phyloP scores from a whole-genome alignment of 1,140 invertebrate genomes.

The Metaphire vulgaris region DNA sequence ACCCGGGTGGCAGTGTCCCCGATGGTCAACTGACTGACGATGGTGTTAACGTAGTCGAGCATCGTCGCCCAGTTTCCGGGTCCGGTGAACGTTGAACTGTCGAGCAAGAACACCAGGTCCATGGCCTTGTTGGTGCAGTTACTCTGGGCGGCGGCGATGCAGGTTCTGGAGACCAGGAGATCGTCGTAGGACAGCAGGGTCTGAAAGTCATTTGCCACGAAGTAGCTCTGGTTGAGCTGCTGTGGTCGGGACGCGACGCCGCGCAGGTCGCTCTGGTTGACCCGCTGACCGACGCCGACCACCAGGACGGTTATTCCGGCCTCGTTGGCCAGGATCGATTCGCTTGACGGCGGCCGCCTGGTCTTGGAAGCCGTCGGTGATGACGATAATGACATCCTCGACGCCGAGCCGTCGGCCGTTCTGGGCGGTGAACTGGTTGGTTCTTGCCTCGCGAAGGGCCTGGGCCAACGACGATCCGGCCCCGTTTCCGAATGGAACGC shows the following conservation, averaged over 20 bases:
- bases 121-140: neutral
- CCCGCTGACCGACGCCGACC: neutral
- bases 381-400: slow-evolving; percentile 18
- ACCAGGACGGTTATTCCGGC: slow-evolving; percentile 6
- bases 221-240: neutral
- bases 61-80: slow-evolving; percentile 14
- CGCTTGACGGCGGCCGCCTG: neutral
- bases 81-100: slow-evolving; percentile 13
- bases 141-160: neutral
- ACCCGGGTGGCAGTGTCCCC: slow-evolving; percentile 2
- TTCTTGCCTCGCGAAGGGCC: slow-evolving; percentile 16
- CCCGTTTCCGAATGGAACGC: neutral
- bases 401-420: slow-evolving; percentile 14
- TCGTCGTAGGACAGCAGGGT: neutral
- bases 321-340: slow-evolving; percentile 8
- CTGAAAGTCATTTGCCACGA: neutral
- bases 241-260: neutral
- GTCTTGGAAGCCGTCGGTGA: slow-evolving; percentile 10
- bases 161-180: neutral
- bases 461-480: neutral
- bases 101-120: slow-evolving; percentile 26
- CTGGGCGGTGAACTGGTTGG: slow-evolving; percentile 10
- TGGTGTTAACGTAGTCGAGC: neutral
- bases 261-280: neutral
- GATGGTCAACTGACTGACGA: slow-evolving; percentile 14